Evolutionary conservation across 2,888 invertebrate genomes (phyloP).

Genomic region (Alloplasta piceator): DNA sequence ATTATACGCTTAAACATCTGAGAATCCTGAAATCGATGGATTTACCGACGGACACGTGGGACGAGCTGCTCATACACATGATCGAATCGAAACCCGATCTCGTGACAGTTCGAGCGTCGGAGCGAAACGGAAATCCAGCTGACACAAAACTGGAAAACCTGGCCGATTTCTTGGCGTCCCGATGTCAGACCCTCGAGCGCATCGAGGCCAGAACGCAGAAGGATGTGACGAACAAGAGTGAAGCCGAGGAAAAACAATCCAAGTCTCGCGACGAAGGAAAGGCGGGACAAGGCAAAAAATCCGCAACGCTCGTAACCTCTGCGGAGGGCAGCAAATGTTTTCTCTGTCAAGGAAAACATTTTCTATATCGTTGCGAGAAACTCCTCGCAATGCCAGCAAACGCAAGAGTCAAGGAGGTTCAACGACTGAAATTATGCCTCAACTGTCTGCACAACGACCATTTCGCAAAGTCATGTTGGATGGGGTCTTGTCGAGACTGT

Average conservation of each 20-base stretch:
- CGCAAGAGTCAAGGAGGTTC: conserved; percentile 28
- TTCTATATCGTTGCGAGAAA: conserved; percentile 51
- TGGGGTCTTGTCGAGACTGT: neutral
- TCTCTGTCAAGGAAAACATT: conserved; percentile 56
- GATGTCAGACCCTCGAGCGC: conserved; percentile 42
- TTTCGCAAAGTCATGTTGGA: conserved; percentile 6
- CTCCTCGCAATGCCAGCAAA: conserved; percentile 46
- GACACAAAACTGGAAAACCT: neutral
- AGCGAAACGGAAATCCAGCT: neutral
- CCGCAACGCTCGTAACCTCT: conserved; percentile 7
- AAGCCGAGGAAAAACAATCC: conserved; percentile 1
- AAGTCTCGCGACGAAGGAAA: conserved; percentile 27
- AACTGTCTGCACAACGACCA: conserved; percentile 48
- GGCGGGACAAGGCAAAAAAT: conserved; percentile 6
- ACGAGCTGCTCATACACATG: conserved; percentile 61
- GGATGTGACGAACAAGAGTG: conserved; percentile 14
- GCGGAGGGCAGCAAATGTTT: conserved; percentile 30
- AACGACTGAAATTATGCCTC: conserved; percentile 36
- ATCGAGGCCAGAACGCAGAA: conserved; percentile 37
- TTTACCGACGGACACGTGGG: conserved; percentile 58
- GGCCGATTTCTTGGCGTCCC: neutral
- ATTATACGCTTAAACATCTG: conserved; percentile 56
- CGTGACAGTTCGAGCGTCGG: neutral
- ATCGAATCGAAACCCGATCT: conserved; percentile 26
- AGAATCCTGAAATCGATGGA: conserved; percentile 55